Evolutionary conservation across 2,888 invertebrate species (phyloP), one percentile per base, ranked within the genome.

Genomic region (Caenorhabditis sulstoni): DNA sequence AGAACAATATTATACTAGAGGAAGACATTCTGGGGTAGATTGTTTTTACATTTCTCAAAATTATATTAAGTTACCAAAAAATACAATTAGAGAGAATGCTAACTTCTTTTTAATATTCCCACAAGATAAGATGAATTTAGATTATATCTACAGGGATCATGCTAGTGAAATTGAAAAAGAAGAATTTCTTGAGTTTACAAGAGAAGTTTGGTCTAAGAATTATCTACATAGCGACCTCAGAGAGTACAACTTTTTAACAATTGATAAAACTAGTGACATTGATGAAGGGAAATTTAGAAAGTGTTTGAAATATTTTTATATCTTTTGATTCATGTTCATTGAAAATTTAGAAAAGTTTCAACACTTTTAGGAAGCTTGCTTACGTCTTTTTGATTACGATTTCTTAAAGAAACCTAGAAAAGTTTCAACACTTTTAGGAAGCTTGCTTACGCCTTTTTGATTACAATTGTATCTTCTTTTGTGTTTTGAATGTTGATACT

Each of bases 1-100:
- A 84, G 77, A 83, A 82, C 78, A 76, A 73, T 83, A 83, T 81
- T 83, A 83, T 68, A 83, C 83, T 23, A 16, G 82, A 49, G 83
- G 81, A 53, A 73, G 83, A 29, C 83, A 83, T 62, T 62, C 58
- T 61, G 52, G 39, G 12, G 57, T 84, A 35, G 83, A 84, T 68
- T 83, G 83, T 73, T 84, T 83, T 50, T 83, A 83, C 68, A 83
- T 83, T 66, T 59, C 62, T 44, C 81, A 83, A 39, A 83, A 83
- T 83, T 82, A 83, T 64, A 83, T 82, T 11, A 82, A 82, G 71
- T 65, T 82, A 39, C 82, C 82, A 37, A 82, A 83, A 50, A 83
- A 82, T 76, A 82, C 82, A 57, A 83, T 82, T 59, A 76, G 83
- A 74, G 83, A 83, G 49, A 84, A 83, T 75, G 76, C 83, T 61